phyloP scores from a whole-genome alignment of 2,888 invertebrate genomes.

The Xanthorhoe designata region DNA sequence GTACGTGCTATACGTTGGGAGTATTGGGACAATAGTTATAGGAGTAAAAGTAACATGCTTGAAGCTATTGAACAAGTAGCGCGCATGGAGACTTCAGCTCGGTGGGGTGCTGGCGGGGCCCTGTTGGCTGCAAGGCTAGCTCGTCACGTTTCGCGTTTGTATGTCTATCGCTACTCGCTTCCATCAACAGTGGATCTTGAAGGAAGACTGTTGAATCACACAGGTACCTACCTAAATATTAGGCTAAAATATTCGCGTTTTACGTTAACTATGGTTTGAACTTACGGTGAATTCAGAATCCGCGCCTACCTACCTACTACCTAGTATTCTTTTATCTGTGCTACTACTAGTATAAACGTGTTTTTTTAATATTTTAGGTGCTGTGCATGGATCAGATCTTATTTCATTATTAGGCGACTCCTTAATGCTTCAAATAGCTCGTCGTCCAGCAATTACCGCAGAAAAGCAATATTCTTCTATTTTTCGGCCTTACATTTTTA shows the following conservation, averaged over 20 bases:
- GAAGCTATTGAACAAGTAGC: slow-evolving; percentile 77
- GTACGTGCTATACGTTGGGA: slow-evolving; percentile 85
- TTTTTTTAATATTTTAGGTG: slow-evolving; percentile 68
- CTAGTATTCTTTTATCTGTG: no score
- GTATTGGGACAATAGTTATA: slow-evolving; percentile 71
- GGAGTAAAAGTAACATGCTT: slow-evolving; percentile 61
- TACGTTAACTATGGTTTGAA: no score
- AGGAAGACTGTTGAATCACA: slow-evolving; percentile 77
- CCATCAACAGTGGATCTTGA: slow-evolving; percentile 74
- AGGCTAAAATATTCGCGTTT: no score
- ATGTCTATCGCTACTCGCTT: slow-evolving; percentile 84
- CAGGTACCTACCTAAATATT: slow-evolving; percentile 76
- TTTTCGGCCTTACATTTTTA: slow-evolving; percentile 65
- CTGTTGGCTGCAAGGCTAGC: slow-evolving; percentile 84
- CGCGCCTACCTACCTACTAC: background rate
- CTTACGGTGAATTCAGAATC: no score
- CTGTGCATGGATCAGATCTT: slow-evolving; percentile 88
- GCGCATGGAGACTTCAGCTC: slow-evolving; percentile 85
- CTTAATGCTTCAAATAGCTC: slow-evolving; percentile 87
- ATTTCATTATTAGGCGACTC: slow-evolving; percentile 88
- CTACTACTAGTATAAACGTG: background rate
- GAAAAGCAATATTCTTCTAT: slow-evolving; percentile 83
- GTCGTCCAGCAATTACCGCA: slow-evolving; percentile 85
- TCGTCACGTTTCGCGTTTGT: slow-evolving; percentile 77
- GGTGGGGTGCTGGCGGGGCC: slow-evolving; percentile 83